Percentiles rank a stretch among this genome's conserved stretches.
Conservation (phyloP, 2,888 invertebrate genomes). For the Tiphia femorata region DNA sequence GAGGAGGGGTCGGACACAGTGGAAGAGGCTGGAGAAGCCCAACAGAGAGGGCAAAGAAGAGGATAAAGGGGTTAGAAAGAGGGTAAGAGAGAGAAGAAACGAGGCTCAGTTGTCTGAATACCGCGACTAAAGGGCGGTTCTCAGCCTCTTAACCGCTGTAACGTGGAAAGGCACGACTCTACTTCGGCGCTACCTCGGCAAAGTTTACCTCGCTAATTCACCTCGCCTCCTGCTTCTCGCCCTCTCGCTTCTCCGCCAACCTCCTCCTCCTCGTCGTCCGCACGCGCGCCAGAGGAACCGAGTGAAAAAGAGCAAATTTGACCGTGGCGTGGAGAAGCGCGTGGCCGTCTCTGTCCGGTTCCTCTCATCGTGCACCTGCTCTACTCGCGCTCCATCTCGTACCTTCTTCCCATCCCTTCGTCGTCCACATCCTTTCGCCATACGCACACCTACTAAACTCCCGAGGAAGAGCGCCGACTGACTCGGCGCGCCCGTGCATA, state of each 20-base stretch:
- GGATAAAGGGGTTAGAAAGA: too few relatives aligned
- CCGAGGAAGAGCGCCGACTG: too few relatives aligned
- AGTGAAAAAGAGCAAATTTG: not conserved
- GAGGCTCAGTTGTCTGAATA: constrained; percentile 39
- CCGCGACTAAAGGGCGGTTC: constrained; percentile 45
- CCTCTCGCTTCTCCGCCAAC: too few relatives aligned
- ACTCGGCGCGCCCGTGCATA: too few relatives aligned
- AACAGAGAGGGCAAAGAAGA: not conserved
- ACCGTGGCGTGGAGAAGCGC: too few relatives aligned
- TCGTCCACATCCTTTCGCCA: too few relatives aligned
- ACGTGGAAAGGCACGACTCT: constrained; percentile 43
- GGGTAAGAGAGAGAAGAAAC: not conserved
- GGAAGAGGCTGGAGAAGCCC: not conserved
- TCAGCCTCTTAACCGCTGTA: constrained; percentile 42
- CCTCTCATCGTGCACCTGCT: too few relatives aligned
- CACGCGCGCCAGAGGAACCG: not conserved
- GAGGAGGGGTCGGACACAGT: not conserved
- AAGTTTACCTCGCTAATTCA: constrained; percentile 43
- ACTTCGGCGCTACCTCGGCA: constrained; percentile 39
- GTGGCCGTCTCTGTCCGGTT: too few relatives aligned
- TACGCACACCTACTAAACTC: too few relatives aligned
- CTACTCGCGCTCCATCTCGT: too few relatives aligned
- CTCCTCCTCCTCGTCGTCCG: too few relatives aligned
- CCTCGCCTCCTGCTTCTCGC: constrained; percentile 5
- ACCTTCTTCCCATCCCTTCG: too few relatives aligned